Evolutionary conservation across 2,888 invertebrate genomes (phyloP).

Genomic region (Anagyrus pseudococci): DNA sequence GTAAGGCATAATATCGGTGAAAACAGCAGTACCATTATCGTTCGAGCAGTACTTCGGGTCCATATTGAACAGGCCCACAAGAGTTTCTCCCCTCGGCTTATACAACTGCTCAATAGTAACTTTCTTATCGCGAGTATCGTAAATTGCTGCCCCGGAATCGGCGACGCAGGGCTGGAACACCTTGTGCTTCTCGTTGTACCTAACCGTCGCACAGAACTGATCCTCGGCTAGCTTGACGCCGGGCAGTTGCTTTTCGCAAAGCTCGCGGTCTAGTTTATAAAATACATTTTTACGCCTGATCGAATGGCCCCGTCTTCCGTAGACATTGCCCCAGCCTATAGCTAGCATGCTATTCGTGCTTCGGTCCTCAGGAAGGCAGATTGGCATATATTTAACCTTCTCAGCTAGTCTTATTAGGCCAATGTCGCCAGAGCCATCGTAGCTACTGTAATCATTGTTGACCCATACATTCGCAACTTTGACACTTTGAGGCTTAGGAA

Average conservation of each 20-base stretch:
- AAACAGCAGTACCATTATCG: constrained; percentile 14
- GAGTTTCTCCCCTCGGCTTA: constrained; percentile 56
- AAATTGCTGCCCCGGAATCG: constrained; percentile 65
- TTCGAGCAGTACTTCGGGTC: constrained; percentile 27
- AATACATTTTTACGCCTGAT: not conserved
- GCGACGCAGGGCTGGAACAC: constrained; percentile 18
- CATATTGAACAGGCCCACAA: constrained; percentile 19
- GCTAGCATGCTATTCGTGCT: not conserved
- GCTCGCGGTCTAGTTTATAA: too few relatives aligned
- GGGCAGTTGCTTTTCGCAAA: constrained; percentile 11
- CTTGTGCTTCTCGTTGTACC: not conserved
- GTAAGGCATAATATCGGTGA: constrained; percentile 14
- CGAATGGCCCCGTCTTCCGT: not conserved
- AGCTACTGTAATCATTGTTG: too few relatives aligned
- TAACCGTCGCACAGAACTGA: constrained; percentile 28
- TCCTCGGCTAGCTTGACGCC: constrained; percentile 10
- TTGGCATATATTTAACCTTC: too few relatives aligned
- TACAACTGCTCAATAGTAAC: constrained; percentile 61
- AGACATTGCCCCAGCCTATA: constrained; percentile 10
- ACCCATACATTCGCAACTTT: not conserved
- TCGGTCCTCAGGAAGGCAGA: constrained; percentile 18
- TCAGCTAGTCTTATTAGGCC: too few relatives aligned
- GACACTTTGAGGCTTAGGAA: constrained; percentile 2
- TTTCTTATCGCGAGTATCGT: too few relatives aligned
- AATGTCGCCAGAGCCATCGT: too few relatives aligned